Conservation (phyloP, 2,113 vertebrate species). For the Channa maculata region DNA sequence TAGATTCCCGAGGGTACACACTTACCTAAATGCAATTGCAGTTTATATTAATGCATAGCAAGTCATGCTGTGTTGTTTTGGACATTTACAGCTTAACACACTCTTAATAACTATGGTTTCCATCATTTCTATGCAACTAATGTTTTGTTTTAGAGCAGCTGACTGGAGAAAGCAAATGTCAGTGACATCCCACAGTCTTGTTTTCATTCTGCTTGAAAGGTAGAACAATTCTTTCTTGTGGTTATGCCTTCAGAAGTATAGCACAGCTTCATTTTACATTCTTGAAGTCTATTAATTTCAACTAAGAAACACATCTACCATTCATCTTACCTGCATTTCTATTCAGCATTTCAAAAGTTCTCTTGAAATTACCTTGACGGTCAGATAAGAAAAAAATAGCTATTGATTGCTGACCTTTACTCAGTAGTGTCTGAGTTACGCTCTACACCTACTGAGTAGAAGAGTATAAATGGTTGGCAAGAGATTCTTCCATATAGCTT, state of each 20-base stretch:
- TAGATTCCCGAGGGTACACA: not conserved
- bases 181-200: constrained; percentile 2
- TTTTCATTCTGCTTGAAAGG: constrained; percentile 11
- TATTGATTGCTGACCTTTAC: constrained; percentile 40
- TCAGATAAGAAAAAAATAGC: constrained; percentile 12
- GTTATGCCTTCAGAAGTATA: not conserved
- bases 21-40: constrained; percentile 1
- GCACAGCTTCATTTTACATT: constrained; percentile 17
- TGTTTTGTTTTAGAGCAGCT: not conserved
- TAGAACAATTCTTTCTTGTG: not conserved
- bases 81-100: no score
- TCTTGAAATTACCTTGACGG: constrained; percentile 12
- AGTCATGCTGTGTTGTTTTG: no score
- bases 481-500: not conserved
- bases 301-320: not conserved
- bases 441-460: not conserved
- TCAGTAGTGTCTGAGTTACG: constrained; percentile 1
- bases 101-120: not conserved
- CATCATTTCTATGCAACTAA: constrained; percentile 6
- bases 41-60: not conserved
- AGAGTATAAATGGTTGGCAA: not conserved
- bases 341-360: constrained; percentile 29
- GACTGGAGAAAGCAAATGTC: not conserved
- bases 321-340: constrained; percentile 11
- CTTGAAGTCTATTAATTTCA: constrained; percentile 7